Conservation (phyloP, 2,888 invertebrate species). For the Odontocerum albicorne region DNA sequence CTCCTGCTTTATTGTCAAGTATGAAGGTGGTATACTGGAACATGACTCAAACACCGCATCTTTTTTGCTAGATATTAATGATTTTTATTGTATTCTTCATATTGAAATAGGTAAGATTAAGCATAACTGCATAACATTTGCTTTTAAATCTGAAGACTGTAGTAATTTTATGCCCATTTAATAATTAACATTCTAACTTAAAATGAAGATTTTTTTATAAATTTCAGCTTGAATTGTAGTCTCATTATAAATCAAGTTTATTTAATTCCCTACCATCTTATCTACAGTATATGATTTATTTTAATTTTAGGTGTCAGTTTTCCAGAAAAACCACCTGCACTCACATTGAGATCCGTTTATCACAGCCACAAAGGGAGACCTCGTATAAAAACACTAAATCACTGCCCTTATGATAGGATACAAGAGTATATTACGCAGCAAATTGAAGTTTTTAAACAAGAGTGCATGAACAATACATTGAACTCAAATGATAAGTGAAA, state of each 20-base stretch:
- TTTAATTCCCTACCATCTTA: too few relatives aligned
- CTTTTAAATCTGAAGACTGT: constrained; percentile 34
- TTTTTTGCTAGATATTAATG: constrained; percentile 63
- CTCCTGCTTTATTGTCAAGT: constrained; percentile 53
- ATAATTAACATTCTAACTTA: too few relatives aligned
- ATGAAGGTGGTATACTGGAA: constrained; percentile 54
- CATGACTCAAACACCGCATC: constrained; percentile 56
- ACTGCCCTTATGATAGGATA: constrained; percentile 52
- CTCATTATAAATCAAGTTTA: too few relatives aligned
- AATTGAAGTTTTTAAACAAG: constrained; percentile 53
- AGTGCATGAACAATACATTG: constrained; percentile 41
- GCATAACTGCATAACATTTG: neutral
- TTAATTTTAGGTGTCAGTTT: constrained; percentile 48
- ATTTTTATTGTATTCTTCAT: constrained; percentile 64
- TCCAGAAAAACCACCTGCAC: constrained; percentile 58
- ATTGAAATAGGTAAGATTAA: constrained; percentile 53
- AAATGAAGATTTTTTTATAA: too few relatives aligned
- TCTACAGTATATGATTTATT: too few relatives aligned
- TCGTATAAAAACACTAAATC: constrained; percentile 47
- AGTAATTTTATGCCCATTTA: neutral
- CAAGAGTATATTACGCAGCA: constrained; percentile 55
- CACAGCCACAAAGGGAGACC: constrained; percentile 54
- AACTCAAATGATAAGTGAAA: too few relatives aligned
- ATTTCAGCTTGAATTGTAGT: too few relatives aligned
- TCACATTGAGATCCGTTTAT: constrained; percentile 60